These are phyloP conservation scores for Brotogeris chrysoptera DNA, from an alignment of 2,797 vertebrate genomes.

Conservation along the genomic window DNA sequence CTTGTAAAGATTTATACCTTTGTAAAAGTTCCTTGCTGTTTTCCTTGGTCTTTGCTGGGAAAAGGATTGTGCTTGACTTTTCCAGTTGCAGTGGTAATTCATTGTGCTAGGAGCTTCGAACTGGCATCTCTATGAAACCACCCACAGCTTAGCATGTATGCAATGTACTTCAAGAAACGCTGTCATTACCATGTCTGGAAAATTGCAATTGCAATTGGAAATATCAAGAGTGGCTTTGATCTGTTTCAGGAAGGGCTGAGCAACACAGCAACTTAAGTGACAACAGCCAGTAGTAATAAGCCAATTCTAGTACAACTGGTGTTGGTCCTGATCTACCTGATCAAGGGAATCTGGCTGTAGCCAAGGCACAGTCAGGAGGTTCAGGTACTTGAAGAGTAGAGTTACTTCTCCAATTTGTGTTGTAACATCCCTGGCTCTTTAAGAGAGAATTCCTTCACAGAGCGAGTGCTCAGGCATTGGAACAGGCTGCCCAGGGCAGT, in stretches of 20 bases:
- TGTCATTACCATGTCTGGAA: background rate
- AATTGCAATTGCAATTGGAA: background rate
- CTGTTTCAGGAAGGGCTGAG: background rate
- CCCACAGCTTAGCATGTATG: background rate
- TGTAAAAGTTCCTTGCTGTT: background rate
- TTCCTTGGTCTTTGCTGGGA: background rate
- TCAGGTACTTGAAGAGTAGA: background rate
- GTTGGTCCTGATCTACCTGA: background rate
- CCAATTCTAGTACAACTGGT: background rate
- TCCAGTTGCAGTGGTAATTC: background rate
- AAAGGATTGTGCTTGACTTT: background rate
- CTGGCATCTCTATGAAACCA: background rate
- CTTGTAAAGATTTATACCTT: background rate
- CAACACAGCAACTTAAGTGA: background rate
- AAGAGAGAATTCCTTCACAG: background rate
- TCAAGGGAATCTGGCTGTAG: background rate
- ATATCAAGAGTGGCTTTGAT: background rate
- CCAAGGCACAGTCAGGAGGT: background rate
- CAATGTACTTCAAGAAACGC: background rate
- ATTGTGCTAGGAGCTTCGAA: background rate
- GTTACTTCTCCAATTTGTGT: background rate
- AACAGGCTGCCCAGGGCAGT: background rate
- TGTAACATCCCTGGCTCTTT: background rate
- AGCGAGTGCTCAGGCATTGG: background rate
- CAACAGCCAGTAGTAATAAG: background rate